Percentiles rank a stretch among this genome's conserved stretches.
phyloP scores from a whole-genome alignment of 2,113 vertebrate genomes.

The Naja naja region DNA sequence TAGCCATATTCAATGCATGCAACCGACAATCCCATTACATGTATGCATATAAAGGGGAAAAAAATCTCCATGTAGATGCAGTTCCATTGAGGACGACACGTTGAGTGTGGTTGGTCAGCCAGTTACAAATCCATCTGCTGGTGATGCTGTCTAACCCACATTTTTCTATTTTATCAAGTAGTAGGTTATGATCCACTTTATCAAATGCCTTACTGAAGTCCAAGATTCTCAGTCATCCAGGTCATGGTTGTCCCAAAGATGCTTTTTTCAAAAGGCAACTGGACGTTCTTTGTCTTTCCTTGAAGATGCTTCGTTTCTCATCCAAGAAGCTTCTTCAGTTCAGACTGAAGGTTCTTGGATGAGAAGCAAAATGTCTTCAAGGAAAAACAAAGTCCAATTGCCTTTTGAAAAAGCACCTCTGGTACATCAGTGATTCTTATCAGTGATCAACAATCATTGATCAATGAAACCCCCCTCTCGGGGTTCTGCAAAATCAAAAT shows the following conservation, averaged over 20 bases:
- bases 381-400: not conserved
- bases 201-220: too few relatives aligned
- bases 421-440: not conserved
- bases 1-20: not conserved
- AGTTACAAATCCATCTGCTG: too few relatives aligned
- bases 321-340: not conserved
- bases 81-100: too few relatives aligned
- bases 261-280: not conserved
- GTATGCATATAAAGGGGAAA: not conserved
- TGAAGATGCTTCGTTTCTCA: not conserved
- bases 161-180: too few relatives aligned
- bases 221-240: not conserved
- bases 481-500: not conserved
- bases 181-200: too few relatives aligned
- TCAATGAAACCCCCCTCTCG: not conserved
- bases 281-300: not conserved
- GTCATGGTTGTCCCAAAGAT: not conserved
- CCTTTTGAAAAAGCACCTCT: not conserved
- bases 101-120: too few relatives aligned
- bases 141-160: too few relatives aligned
- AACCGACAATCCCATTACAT: not conserved
- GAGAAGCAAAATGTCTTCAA: not conserved
- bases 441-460: not conserved
- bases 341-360: not conserved
- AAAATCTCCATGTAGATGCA: too few relatives aligned